phyloP scores from a whole-genome alignment of 2,888 invertebrate species.

The Gnatocerus cornutus region DNA sequence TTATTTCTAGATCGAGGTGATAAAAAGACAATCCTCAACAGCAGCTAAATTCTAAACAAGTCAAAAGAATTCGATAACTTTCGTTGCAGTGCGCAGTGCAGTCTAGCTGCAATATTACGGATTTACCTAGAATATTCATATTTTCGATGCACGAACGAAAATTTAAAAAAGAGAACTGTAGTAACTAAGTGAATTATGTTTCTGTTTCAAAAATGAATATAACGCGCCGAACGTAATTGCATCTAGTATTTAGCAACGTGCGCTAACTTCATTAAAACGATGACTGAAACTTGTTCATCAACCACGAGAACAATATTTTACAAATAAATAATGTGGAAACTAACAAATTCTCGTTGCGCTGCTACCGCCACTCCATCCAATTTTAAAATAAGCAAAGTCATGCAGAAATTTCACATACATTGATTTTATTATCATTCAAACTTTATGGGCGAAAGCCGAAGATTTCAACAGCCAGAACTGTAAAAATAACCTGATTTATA shows the following conservation, averaged over 20 bases:
- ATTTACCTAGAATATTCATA: conserved; percentile 25
- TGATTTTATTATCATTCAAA: conserved; percentile 21
- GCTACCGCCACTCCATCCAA: not conserved
- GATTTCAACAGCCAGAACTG: not conserved
- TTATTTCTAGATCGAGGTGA: conserved; percentile 8
- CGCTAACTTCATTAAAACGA: not conserved
- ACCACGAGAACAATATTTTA: not conserved
- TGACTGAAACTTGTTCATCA: not conserved
- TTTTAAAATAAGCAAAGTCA: not conserved
- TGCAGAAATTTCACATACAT: conserved; percentile 22
- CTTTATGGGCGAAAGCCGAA: conserved; percentile 11
- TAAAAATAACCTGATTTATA: not conserved
- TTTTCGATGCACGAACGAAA: conserved; percentile 29
- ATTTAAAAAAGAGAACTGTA: conserved; percentile 31
- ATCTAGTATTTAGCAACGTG: conserved; percentile 20
- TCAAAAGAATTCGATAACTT: conserved; percentile 51
- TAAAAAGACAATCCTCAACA: too few relatives aligned
- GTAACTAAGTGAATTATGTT: conserved; percentile 31
- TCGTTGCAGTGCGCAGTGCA: conserved; percentile 28
- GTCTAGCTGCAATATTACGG: conserved; percentile 2
- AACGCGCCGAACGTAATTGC: conserved; percentile 10
- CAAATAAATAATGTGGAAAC: too few relatives aligned
- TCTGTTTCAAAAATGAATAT: conserved; percentile 25
- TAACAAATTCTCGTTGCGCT: too few relatives aligned
- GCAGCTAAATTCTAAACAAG: too few relatives aligned